Base-by-base conservation (phyloP, 2,888 invertebrate genomes). In the Volucella inflata region DNA sequence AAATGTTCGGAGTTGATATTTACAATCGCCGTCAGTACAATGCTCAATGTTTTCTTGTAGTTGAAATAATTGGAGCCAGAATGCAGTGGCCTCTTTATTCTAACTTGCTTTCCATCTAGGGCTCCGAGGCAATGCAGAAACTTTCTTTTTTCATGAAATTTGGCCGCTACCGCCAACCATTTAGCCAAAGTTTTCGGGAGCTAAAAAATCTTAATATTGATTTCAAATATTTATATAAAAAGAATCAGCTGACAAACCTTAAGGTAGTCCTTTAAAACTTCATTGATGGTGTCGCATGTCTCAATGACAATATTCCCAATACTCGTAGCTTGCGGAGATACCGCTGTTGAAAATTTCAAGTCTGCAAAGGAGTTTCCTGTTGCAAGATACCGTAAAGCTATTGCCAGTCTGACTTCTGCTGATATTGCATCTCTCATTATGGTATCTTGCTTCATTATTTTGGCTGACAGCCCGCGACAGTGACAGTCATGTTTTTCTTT, bases 391-490 rank as follows among this genome's bases (percentile, higher is more conserved):
- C n/a, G n/a, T n/a, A n/a, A 62, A 16, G 87, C 87, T 30, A 87
- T 76, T 30, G 79, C 87, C 55, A 87, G 87, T 67, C 87, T 82
- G 48, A 81, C 76, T 78, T 76, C 85, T 80, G 57, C 44, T 70
- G 78, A 60, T 64, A 87, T 87, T 72, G 88, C 83, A 78, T 87
- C 87, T 70, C 87, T 64, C 83, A 87, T 87, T 40, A 83, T 72
- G 57, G 84, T 88, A 75, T 85, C 72, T 81, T 79, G 70, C 57
- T 75, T 77, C 77, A 75, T 71, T 65, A 87, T 71, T 44, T 51
- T 50, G 60, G 53, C 65, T 46, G 57, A 59, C 44, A 57, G 40
- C 21, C 38, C 53, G 62, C 46, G 55, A 48, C 55, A 74, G 48
- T n/a, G n/a, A n/a, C n/a, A n/a, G n/a, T n/a, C n/a, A n/a, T n/a